phyloP scores from a whole-genome alignment of 2,113 vertebrate species.

The Forbesichthys agassizii region DNA sequence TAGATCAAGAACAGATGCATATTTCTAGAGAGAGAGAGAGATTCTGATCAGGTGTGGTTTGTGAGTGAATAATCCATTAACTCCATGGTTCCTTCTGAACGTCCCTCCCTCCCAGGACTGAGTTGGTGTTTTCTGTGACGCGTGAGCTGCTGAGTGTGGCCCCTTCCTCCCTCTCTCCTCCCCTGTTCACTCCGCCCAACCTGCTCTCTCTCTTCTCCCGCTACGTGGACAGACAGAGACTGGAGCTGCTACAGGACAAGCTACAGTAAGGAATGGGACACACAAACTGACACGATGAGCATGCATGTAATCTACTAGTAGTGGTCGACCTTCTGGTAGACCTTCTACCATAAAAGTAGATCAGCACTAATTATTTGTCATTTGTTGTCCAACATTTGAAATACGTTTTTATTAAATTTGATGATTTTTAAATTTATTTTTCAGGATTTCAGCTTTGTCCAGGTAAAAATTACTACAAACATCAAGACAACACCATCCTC shows the following conservation, averaged over 20 bases:
- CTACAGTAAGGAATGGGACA: conserved; percentile 78
- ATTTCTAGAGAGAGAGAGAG: too few relatives aligned
- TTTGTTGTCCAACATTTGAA: too few relatives aligned
- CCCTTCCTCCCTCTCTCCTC: conserved; percentile 81
- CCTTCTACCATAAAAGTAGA: too few relatives aligned
- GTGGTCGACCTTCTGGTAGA: too few relatives aligned
- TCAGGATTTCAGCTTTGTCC: conserved; percentile 75
- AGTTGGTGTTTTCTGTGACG: conserved; percentile 89
- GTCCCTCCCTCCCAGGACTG: conserved; percentile 77
- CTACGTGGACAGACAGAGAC: conserved; percentile 89
- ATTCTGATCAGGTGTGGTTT: too few relatives aligned
- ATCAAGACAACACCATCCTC: conserved; percentile 12
- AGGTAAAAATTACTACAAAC: conserved; percentile 75
- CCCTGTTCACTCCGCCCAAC: conserved; percentile 86
- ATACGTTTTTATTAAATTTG: too few relatives aligned
- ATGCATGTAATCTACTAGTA: too few relatives aligned
- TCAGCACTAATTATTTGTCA: too few relatives aligned
- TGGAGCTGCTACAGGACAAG: conserved; percentile 90
- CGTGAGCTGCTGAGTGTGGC: conserved; percentile 87
- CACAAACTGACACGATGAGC: neutral
- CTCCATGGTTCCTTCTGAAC: neutral
- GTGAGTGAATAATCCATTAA: neutral
- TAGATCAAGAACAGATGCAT: too few relatives aligned
- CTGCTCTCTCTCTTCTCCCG: conserved; percentile 90
- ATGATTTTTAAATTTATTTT: neutral